Conservation (phyloP, 1,140 invertebrate genomes). For the Calliopsis andreniformis region DNA sequence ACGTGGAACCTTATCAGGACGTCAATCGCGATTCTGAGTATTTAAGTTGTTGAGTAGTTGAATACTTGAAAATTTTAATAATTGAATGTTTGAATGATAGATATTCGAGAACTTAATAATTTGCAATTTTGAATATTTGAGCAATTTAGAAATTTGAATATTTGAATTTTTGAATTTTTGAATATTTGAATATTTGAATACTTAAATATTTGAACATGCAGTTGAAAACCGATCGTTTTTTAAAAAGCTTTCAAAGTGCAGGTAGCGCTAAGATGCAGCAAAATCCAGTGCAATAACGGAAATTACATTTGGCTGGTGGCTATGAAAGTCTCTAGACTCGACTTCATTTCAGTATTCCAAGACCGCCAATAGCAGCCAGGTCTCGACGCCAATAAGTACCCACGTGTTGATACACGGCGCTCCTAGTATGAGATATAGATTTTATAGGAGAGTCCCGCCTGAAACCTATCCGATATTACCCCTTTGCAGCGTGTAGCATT, state of each 20-base stretch:
- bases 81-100: too few relatives aligned
- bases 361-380: conserved; percentile 18
- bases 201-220: too few relatives aligned
- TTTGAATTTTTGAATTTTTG: too few relatives aligned
- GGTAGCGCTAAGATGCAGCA: too few relatives aligned
- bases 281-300: conserved; percentile 12
- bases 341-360: conserved; percentile 33
- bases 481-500: conserved; percentile 20
- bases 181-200: too few relatives aligned
- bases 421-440: conserved; percentile 27
- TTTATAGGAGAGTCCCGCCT: conserved; percentile 29
- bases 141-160: too few relatives aligned
- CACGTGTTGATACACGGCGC: conserved; percentile 53
- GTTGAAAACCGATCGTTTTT: too few relatives aligned
- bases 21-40: background rate
- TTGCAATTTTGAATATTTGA: too few relatives aligned
- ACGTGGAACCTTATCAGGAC: conserved; percentile 9
- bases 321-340: background rate
- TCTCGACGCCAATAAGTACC: conserved; percentile 36
- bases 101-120: too few relatives aligned
- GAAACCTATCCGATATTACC: conserved; percentile 52
- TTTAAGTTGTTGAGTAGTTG: too few relatives aligned
- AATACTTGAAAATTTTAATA: too few relatives aligned
- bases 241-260: too few relatives aligned
- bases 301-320: conserved; percentile 8